phyloP scores from a whole-genome alignment of 2,797 vertebrate genomes.

The Anguilla anguilla region DNA sequence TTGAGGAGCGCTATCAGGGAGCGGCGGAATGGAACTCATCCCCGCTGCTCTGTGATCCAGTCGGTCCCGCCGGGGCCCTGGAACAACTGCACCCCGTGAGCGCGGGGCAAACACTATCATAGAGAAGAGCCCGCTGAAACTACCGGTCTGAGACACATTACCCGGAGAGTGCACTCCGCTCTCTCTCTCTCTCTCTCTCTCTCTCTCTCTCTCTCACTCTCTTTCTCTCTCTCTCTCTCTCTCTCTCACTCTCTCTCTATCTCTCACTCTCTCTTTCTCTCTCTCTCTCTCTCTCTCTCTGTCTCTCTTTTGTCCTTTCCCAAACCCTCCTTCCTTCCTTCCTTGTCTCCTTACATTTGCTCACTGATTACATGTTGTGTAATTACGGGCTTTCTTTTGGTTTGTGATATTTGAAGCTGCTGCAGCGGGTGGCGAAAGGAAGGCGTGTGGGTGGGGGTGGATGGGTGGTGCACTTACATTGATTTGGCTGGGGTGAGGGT shows the following conservation, averaged over 20 bases:
- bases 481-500: background rate
- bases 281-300: background rate
- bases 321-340: background rate
- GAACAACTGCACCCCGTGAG: background rate
- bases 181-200: background rate
- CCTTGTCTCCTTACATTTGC: background rate
- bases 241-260: background rate
- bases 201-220: background rate
- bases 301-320: background rate
- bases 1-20: conserved; percentile 15
- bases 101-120: background rate
- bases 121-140: background rate
- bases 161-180: background rate
- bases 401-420: background rate
- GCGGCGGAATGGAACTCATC: conserved; percentile 11
- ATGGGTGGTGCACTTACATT: background rate
- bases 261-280: background rate
- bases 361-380: background rate
- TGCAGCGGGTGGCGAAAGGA: background rate
- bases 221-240: background rate
- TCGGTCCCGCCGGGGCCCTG: background rate
- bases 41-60: background rate
- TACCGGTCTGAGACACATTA: background rate
- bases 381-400: background rate
- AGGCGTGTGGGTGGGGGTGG: background rate